Conservation (phyloP, 2,113 vertebrate genomes). For the Petrocephalus zakoni region DNA sequence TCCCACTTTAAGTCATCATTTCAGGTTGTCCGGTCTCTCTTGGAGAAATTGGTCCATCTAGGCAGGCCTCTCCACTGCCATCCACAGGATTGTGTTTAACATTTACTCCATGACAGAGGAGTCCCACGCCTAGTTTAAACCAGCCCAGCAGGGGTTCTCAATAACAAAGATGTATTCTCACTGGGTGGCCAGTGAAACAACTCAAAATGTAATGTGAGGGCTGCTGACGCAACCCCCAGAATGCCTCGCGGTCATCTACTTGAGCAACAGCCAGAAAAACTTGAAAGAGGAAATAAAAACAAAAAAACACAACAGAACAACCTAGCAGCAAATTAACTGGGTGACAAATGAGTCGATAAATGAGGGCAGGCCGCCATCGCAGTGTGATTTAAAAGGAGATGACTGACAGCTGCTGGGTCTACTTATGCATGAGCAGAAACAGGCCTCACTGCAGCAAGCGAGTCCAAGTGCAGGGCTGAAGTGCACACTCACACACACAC, state of each 20-base stretch:
- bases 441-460: background rate
- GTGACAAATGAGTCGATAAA: background rate
- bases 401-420: background rate
- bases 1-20: background rate
- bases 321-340: background rate
- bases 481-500: slow-evolving; percentile 37
- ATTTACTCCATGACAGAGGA: background rate
- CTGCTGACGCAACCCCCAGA: background rate
- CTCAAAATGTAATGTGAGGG: background rate
- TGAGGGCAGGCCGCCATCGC: background rate
- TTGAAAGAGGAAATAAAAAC: background rate
- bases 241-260: background rate
- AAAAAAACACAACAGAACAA: background rate
- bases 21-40: background rate
- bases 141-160: background rate
- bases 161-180: background rate
- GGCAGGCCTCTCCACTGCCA: background rate
- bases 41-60: background rate
- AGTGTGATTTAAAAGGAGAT: background rate
- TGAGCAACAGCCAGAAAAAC: background rate
- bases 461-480: background rate
- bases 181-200: background rate
- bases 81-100: background rate
- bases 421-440: background rate
- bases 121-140: background rate